A percentile compares a stretch with the other conserved stretches of the same genome.
Conservation (phyloP, 2,113 vertebrate genomes). For the Lota lota region DNA sequence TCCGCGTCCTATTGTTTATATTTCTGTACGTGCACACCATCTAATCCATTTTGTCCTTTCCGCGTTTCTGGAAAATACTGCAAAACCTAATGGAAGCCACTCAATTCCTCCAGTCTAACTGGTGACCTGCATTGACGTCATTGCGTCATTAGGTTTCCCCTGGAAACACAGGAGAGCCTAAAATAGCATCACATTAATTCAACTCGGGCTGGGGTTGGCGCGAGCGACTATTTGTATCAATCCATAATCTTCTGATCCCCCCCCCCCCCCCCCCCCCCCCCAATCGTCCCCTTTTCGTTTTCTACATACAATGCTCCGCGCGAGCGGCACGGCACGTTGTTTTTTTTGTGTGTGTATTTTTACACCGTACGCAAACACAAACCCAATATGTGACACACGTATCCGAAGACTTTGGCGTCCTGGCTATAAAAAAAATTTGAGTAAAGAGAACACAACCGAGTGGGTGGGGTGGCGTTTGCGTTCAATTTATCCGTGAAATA, state of each 20-base stretch:
- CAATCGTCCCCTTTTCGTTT: not conserved
- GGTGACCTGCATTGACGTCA: constrained; percentile 98
- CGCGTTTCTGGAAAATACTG: not conserved
- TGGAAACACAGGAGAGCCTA: constrained; percentile 91
- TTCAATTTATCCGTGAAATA: too few relatives aligned
- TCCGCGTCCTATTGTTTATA: constrained; percentile 47
- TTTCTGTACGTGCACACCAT: constrained; percentile 31
- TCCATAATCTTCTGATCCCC: constrained; percentile 52
- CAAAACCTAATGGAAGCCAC: constrained; percentile 71
- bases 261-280: constrained; percentile 13
- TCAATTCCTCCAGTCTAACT: constrained; percentile 86
- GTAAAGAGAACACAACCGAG: too few relatives aligned
- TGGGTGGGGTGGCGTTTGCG: too few relatives aligned
- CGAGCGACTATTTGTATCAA: constrained; percentile 78
- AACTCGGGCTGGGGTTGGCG: constrained; percentile 77
- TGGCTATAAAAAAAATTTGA: not conserved
- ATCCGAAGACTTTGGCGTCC: not conserved
- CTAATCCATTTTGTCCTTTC: constrained; percentile 3
- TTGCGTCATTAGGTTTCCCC: constrained; percentile 98
- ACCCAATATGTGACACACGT: not conserved
- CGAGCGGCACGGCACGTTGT: too few relatives aligned
- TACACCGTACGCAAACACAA: too few relatives aligned
- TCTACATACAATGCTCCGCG: not conserved
- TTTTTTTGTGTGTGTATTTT: too few relatives aligned
- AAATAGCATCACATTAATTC: constrained; percentile 93